phyloP scores from a whole-genome alignment of 2,797 vertebrate species.

The Cossypha polioptera region DNA sequence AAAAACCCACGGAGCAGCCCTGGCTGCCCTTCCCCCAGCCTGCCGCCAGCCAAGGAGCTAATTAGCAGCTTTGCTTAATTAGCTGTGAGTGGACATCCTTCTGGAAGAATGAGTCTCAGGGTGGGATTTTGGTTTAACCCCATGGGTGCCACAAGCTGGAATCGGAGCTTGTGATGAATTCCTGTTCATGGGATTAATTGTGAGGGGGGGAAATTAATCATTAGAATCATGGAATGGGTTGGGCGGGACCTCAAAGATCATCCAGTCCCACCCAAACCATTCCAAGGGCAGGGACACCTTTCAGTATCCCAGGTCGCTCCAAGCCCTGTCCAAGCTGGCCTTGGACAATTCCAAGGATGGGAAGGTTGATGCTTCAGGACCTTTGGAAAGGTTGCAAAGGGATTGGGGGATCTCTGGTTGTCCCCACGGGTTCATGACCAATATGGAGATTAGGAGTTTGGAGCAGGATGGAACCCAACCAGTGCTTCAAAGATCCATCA shows the following conservation, averaged over 20 bases:
- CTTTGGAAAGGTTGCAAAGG: background rate
- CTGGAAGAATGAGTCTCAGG: too few species aligned
- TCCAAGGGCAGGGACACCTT: background rate
- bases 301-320: accelerated
- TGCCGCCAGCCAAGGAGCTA: background rate
- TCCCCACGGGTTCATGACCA: background rate
- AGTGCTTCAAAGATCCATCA: background rate
- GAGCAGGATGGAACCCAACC: background rate
- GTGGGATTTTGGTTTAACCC: background rate
- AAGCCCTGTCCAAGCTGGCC: background rate
- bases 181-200: background rate
- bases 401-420: background rate
- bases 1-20: background rate
- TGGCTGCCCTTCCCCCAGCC: background rate
- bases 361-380: background rate
- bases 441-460: accelerated
- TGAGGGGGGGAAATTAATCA: accelerated
- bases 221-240: accelerated
- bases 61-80: background rate
- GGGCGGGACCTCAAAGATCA: background rate
- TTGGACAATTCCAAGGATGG: background rate
- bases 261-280: background rate
- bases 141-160: accelerated
- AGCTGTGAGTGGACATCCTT: background rate
- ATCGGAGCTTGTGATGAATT: accelerated